A percentile compares a stretch with the other conserved stretches of the same genome.
phyloP scores from a whole-genome alignment of 2,888 invertebrate species.

The Ashinkailepas kermadecensis region DNA sequence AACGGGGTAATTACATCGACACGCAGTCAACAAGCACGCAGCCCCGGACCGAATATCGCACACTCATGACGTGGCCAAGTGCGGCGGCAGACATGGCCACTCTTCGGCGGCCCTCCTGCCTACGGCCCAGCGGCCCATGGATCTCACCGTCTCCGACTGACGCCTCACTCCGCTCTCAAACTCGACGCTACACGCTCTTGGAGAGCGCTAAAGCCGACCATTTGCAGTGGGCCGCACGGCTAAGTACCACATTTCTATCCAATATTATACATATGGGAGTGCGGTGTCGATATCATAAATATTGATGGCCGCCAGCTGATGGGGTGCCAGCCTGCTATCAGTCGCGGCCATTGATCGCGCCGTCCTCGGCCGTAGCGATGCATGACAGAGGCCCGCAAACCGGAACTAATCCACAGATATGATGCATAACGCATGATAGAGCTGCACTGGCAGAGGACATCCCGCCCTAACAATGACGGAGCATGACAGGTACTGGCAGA shows the following conservation, averaged over 20 bases:
- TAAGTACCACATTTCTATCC: conserved; percentile 11
- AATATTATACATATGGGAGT: conserved; percentile 22
- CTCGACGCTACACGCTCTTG: neutral
- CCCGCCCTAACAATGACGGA: too few relatives aligned
- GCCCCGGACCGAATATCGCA: too few relatives aligned
- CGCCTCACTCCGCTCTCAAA: neutral
- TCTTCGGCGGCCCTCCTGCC: neutral
- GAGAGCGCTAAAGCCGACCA: neutral
- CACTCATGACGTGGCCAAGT: too few relatives aligned
- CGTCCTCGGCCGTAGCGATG: neutral
- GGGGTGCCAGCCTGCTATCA: neutral
- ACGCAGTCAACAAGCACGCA: too few relatives aligned
- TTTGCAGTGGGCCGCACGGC: neutral
- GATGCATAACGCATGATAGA: too few relatives aligned
- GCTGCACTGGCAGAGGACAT: too few relatives aligned
- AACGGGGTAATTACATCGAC: too few relatives aligned
- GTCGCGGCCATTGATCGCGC: neutral
- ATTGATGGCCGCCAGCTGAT: conserved; percentile 1
- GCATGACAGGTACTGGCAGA: too few relatives aligned
- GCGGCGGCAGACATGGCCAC: too few relatives aligned
- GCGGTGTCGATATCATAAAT: conserved; percentile 6
- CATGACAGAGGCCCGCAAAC: too few relatives aligned
- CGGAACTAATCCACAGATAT: too few relatives aligned
- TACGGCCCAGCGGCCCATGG: neutral
- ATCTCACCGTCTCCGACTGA: neutral